Conservation (phyloP, 2,797 vertebrate species). For the Micropoecilia bifurca region DNA sequence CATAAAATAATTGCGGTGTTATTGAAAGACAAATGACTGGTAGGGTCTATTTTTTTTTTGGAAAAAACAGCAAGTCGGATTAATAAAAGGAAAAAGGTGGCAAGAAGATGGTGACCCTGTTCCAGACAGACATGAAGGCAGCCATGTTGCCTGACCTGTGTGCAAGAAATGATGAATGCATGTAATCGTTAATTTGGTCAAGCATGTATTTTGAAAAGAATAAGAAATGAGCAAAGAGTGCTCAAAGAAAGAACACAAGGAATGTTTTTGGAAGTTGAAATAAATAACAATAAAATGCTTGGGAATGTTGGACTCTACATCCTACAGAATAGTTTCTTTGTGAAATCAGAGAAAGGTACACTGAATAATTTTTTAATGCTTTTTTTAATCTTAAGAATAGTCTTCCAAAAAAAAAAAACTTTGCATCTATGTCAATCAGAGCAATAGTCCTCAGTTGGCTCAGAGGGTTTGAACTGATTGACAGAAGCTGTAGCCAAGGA, state of each 20-base stretch:
- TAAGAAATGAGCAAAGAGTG: slow-evolving; percentile 26
- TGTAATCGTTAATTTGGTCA: slow-evolving; percentile 25
- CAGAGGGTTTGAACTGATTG: slow-evolving; percentile 38
- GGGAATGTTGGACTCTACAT: slow-evolving; percentile 9
- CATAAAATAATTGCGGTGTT: slow-evolving; percentile 16
- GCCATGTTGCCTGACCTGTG: slow-evolving; percentile 31
- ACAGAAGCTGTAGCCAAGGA: slow-evolving; percentile 51
- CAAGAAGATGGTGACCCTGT: slow-evolving; percentile 14
- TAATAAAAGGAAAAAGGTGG: background rate
- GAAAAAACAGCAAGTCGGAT: background rate
- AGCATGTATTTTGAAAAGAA: slow-evolving; percentile 40
- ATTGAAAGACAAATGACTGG: background rate
- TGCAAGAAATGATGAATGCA: slow-evolving; percentile 12
- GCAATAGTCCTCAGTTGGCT: slow-evolving; percentile 45
- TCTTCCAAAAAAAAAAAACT: slow-evolving; percentile 65
- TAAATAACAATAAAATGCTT: slow-evolving; percentile 1
- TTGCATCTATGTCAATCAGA: slow-evolving; percentile 54
- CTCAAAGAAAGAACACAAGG: slow-evolving; percentile 17
- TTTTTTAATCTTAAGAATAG: slow-evolving; percentile 34
- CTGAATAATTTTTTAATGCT: slow-evolving; percentile 38
- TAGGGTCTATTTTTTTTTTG: background rate
- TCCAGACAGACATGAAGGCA: slow-evolving; percentile 42
- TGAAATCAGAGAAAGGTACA: slow-evolving; percentile 52
- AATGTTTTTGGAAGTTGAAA: slow-evolving; percentile 1
- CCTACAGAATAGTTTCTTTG: slow-evolving; percentile 29